Evolutionary conservation across 2,888 invertebrate genomes (phyloP).

Genomic region (Mylabris sibirica): DNA sequence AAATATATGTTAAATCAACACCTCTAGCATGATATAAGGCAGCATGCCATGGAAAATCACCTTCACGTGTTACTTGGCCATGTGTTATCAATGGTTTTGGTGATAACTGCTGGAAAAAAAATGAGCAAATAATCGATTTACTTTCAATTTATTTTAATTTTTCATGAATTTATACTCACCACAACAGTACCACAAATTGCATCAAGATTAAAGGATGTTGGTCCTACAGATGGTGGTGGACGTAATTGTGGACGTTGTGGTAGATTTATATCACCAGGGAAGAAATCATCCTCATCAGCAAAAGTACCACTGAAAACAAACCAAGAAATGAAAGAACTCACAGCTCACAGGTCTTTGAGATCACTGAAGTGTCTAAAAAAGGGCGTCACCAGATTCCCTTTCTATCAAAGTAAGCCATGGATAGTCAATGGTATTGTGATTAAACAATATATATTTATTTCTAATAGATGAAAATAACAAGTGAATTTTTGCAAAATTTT

Average conservation of each 20-base stretch:
- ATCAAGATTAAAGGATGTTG: constrained; percentile 20
- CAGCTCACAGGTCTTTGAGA: too few species aligned
- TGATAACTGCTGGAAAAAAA: constrained; percentile 39
- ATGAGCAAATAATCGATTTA: too few species aligned
- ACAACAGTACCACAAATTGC: constrained; percentile 53
- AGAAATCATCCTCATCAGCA: constrained; percentile 48
- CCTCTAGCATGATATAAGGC: constrained; percentile 67
- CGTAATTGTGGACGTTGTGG: background rate
- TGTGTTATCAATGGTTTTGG: constrained; percentile 68
- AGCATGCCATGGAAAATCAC: constrained; percentile 75
- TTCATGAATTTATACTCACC: too few species aligned
- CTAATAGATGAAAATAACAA: too few species aligned
- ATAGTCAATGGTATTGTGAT: too few species aligned
- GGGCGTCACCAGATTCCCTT: background rate
- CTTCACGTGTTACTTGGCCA: constrained; percentile 67
- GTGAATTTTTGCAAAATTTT: too few species aligned
- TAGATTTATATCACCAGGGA: constrained; percentile 49
- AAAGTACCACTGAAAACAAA: constrained; percentile 19
- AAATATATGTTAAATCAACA: constrained; percentile 55
- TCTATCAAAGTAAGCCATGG: background rate
- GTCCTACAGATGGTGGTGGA: constrained; percentile 20
- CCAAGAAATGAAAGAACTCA: too few species aligned
- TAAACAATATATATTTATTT: too few species aligned
- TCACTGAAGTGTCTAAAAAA: too few species aligned
- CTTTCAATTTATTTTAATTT: background rate